Evolutionary conservation across 2,113 vertebrate genomes (phyloP).

Genomic region (Sorex araneus): DNA sequence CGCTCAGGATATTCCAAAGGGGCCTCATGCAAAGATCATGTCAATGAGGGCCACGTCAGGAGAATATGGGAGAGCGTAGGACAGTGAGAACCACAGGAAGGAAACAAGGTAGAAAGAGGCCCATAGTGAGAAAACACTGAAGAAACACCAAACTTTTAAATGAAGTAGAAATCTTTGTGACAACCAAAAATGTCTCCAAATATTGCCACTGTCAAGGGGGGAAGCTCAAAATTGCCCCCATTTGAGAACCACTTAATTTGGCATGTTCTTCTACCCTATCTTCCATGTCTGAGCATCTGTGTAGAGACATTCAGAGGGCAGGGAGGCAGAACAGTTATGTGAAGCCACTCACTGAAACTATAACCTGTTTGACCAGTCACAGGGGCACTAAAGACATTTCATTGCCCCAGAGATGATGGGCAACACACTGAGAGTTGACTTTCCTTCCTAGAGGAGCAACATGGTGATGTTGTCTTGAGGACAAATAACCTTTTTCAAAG

Average conservation of each 20-base stretch:
- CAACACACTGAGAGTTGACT: not conserved
- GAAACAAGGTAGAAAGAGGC: too few relatives aligned
- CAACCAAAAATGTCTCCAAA: not conserved
- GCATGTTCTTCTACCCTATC: not conserved
- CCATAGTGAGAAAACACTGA: too few relatives aligned
- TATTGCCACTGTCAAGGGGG: not conserved
- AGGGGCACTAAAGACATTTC: not conserved
- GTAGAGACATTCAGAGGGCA: not conserved
- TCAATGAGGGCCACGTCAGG: too few relatives aligned
- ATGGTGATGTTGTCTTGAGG: not conserved
- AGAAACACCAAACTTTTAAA: not conserved
- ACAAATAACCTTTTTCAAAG: not conserved
- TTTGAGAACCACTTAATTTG: not conserved
- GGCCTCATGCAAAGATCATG: too few relatives aligned
- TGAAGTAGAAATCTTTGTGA: not conserved
- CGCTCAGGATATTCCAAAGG: too few relatives aligned
- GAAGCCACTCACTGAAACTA: not conserved
- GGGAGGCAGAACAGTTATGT: not conserved
- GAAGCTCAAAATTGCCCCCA: not conserved
- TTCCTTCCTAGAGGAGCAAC: not conserved
- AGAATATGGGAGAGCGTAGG: too few relatives aligned
- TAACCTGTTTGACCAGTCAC: not conserved
- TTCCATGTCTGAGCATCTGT: not conserved
- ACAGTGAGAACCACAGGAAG: too few relatives aligned
- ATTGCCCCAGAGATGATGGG: rapidly evolving